Base-by-base conservation (phyloP, 2,888 invertebrate genomes). In the Leptinotarsa tumamoca region DNA sequence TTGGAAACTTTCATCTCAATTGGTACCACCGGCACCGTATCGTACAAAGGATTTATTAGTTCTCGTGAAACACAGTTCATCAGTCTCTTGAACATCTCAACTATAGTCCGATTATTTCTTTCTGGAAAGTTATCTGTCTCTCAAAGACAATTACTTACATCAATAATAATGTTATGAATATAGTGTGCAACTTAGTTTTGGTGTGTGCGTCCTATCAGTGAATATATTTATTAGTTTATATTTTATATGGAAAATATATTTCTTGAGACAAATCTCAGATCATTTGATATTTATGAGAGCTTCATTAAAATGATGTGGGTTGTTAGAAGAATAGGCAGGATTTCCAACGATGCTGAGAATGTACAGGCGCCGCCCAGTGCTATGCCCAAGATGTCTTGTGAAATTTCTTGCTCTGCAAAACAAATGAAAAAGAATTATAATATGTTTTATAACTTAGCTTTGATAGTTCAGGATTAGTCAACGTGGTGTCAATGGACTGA, bases 201-300 rank as follows among this genome's bases (percentile, higher is more conserved):
- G 87, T 87, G 87, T 87, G 78, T 75, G 83, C 85, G 84, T 83
- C 84, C 86, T 85, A 85, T 86, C 85, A 87, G 87, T 86, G 86
- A 87, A 82, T 84, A 72, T 79, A 75, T 72, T 70, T 79, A 68
- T 33, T 74, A 68, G 67, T 43, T 71, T 75, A 63, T 68, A 76
- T 72, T 61, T 74, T 72, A 74, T 77, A 75, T 75, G 78, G 74
- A 80, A 78, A 80, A 77, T 78, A 80, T 79, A 78, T 76, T 80
- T 74, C 75, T 72, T 68, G 68, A 78, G 70, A 77, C 66, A 72
- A 69, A 72, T 79, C 75, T 81, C 81, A 80, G 78, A 80, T 76
- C 76, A 80, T 71, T 56, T 73, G 71, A 73, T 75, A 67, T 78
- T 83, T 81, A 82, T 76, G 77, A 83, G 75, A 83, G 76, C 77